phyloP scores from a whole-genome alignment of 2,113 vertebrate species.

The Thermophis baileyi region DNA sequence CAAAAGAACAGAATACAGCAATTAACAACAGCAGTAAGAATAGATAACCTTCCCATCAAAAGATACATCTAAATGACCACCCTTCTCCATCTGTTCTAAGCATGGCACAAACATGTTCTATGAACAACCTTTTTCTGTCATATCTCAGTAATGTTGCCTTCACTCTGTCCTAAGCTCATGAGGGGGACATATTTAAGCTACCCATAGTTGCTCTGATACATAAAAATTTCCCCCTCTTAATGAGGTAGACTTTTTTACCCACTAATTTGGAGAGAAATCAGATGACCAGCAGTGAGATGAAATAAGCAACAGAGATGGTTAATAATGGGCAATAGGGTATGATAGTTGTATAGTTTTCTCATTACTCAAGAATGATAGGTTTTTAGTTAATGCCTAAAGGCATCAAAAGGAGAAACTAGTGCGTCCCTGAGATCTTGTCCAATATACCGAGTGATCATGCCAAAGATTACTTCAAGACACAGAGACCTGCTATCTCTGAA shows the following conservation, averaged over 20 bases:
- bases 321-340: background rate
- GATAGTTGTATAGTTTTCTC: background rate
- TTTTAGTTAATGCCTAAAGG: background rate
- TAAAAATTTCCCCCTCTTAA: background rate
- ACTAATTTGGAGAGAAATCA: background rate
- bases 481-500: background rate
- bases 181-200: background rate
- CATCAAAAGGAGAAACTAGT: background rate
- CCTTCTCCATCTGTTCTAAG: background rate
- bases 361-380: background rate
- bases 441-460: background rate
- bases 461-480: background rate
- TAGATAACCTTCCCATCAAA: background rate
- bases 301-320: background rate
- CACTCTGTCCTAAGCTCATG: background rate
- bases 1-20: background rate
- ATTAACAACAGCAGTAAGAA: background rate
- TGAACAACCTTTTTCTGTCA: background rate
- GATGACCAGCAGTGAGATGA: background rate
- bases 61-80: background rate
- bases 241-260: background rate
- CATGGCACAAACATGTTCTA: background rate
- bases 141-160: background rate
- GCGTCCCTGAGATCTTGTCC: background rate
- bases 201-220: background rate